A percentile compares a stretch with the other conserved stretches of the same genome.
These are phyloP conservation scores for Lycocerus yunnanus DNA, from an alignment of 2,888 invertebrate species.

Conservation along the genomic window DNA sequence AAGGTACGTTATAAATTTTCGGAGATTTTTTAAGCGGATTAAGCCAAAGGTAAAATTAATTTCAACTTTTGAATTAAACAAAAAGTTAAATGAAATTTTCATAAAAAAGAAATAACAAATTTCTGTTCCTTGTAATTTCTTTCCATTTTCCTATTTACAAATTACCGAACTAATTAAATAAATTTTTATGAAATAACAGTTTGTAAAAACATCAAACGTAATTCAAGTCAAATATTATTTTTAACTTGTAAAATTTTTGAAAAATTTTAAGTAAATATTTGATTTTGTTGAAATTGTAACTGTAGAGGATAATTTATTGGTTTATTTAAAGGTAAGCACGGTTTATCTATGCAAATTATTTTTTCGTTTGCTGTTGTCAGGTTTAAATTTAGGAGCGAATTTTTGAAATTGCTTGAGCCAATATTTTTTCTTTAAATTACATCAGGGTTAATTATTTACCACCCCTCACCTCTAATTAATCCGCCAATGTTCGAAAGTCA, in stretches of 20 bases:
- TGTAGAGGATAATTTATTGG: not conserved
- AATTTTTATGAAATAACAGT: not conserved
- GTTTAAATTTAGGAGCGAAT: not conserved
- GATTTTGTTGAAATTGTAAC: not conserved
- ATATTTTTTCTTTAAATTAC: not conserved
- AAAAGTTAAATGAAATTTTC: not conserved
- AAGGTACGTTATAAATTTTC: not conserved
- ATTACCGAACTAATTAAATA: not conserved
- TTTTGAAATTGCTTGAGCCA: not conserved
- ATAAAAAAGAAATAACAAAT: not conserved
- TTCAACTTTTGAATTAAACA: not conserved
- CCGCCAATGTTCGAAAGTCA: not conserved
- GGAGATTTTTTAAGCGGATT: not conserved
- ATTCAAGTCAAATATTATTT: not conserved
- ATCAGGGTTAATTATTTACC: not conserved
- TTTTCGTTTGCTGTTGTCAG: not conserved
- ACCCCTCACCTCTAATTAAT: not conserved
- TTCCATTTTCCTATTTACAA: not conserved
- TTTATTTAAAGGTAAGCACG: not conserved
- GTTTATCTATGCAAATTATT: not conserved
- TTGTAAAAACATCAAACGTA: not conserved
- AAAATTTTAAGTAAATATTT: not conserved
- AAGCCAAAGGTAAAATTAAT: not conserved
- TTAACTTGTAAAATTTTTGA: not conserved
- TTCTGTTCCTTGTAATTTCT: not conserved